Conservation (phyloP, 2,888 invertebrate genomes). For the Ophion slaviceki region DNA sequence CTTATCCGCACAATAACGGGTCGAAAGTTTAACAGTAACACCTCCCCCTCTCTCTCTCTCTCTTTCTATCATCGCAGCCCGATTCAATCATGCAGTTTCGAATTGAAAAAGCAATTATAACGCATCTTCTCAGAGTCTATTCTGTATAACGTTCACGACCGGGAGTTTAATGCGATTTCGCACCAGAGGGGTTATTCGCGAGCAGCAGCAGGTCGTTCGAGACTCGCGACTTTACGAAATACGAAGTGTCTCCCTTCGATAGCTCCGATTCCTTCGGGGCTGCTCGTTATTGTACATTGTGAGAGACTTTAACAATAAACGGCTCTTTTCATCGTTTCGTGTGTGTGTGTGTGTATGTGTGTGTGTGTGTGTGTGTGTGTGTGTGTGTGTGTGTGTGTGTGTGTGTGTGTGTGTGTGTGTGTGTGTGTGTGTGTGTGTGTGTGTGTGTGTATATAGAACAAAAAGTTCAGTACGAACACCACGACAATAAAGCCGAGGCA, state of each 20-base stretch:
- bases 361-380: background rate
- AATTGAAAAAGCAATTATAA: constrained; percentile 42
- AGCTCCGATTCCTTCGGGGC: constrained; percentile 64
- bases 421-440: background rate
- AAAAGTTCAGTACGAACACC: background rate
- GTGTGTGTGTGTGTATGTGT: background rate
- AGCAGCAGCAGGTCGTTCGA: background rate
- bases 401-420: background rate
- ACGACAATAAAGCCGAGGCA: constrained; percentile 36
- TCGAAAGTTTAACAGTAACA: background rate
- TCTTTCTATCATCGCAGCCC: background rate
- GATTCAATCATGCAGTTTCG: constrained; percentile 16
- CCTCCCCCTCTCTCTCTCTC: background rate
- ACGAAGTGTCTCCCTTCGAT: constrained; percentile 50
- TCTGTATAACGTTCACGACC: constrained; percentile 65
- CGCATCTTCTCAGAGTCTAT: constrained; percentile 53
- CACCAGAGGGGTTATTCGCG: background rate
- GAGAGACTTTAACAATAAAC: constrained; percentile 68
- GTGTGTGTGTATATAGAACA: background rate
- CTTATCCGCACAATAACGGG: background rate
- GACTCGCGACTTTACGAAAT: constrained; percentile 9
- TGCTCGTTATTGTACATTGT: constrained; percentile 74
- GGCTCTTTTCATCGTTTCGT: constrained; percentile 56
- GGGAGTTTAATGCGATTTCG: constrained; percentile 14
- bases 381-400: background rate